A percentile compares a stretch with the other conserved stretches of the same genome.
phyloP scores from a whole-genome alignment of 2,888 invertebrate genomes.

The Agrilus mali region DNA sequence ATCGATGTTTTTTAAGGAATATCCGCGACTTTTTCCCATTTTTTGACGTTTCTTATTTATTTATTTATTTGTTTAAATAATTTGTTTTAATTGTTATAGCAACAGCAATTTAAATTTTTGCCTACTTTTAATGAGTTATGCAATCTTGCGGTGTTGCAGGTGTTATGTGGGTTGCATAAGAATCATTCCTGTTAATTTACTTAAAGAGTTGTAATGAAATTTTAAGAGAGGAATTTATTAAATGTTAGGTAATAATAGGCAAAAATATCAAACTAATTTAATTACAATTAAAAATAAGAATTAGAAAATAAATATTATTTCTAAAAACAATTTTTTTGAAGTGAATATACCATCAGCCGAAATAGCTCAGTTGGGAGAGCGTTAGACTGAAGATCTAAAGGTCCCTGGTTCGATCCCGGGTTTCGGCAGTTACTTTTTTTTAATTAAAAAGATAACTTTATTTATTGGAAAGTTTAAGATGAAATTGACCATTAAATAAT shows the following conservation, averaged over 20 bases:
- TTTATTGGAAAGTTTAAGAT: no score
- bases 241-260: no score
- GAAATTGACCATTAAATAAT: no score
- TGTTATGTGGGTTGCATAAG: neutral
- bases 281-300: no score
- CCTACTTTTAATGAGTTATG: constrained; percentile 2
- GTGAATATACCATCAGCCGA: constrained; percentile 34
- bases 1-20: constrained; percentile 3
- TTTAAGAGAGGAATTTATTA: neutral
- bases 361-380: constrained; percentile 73
- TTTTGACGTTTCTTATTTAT: neutral
- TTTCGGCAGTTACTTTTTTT: constrained; percentile 44
- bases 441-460: constrained; percentile 1
- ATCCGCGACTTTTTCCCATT: constrained; percentile 7
- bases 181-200: neutral
- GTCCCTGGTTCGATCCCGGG: constrained; percentile 62
- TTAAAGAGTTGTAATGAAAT: neutral
- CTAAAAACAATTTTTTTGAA: no score
- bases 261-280: no score
- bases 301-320: no score
- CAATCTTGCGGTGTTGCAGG: neutral
- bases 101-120: constrained; percentile 5
- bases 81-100: neutral
- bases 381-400: constrained; percentile 66
- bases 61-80: constrained; percentile 1